These are phyloP conservation scores for Hydropsyche betteni DNA, from an alignment of 2,888 invertebrate species.

Conservation along the genomic window DNA sequence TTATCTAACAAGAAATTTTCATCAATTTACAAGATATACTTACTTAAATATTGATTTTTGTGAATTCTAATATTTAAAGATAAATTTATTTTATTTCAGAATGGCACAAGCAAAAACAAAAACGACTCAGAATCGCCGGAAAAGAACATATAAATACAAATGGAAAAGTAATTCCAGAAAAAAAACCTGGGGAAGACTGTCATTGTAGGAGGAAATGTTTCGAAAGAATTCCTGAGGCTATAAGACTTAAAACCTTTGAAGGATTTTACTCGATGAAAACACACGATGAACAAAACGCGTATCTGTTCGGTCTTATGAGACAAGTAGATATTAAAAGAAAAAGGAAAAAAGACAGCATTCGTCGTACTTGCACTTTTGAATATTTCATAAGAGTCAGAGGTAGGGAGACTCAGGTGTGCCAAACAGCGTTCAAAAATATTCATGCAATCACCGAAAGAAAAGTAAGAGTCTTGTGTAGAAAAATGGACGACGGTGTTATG, in stretches of 20 bases:
- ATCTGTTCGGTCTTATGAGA: constrained; percentile 67
- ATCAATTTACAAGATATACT: too few species aligned
- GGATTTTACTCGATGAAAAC: constrained; percentile 68
- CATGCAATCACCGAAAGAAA: constrained; percentile 68
- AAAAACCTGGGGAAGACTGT: constrained; percentile 66
- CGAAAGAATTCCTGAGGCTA: constrained; percentile 64
- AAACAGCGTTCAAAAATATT: constrained; percentile 68
- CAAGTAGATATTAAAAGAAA: constrained; percentile 68
- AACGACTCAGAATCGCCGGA: constrained; percentile 66
- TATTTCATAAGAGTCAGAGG: constrained; percentile 67
- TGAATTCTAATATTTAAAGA: too few species aligned
- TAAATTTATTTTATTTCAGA: constrained; percentile 57
- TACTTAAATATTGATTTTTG: too few species aligned
- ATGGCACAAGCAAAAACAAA: constrained; percentile 70
- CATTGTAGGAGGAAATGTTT: constrained; percentile 66
- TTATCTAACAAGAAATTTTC: too few species aligned
- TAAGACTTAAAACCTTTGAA: constrained; percentile 65
- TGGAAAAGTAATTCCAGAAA: constrained; percentile 67
- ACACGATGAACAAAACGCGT: constrained; percentile 69
- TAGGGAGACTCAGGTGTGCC: constrained; percentile 67
- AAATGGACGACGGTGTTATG: constrained; percentile 69
- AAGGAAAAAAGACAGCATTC: constrained; percentile 65
- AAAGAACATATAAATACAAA: constrained; percentile 67
- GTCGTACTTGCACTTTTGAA: constrained; percentile 68
- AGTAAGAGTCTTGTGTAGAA: constrained; percentile 67